Evolutionary conservation across 2,113 vertebrate species (phyloP).

Genomic region (Chitala chitala): DNA sequence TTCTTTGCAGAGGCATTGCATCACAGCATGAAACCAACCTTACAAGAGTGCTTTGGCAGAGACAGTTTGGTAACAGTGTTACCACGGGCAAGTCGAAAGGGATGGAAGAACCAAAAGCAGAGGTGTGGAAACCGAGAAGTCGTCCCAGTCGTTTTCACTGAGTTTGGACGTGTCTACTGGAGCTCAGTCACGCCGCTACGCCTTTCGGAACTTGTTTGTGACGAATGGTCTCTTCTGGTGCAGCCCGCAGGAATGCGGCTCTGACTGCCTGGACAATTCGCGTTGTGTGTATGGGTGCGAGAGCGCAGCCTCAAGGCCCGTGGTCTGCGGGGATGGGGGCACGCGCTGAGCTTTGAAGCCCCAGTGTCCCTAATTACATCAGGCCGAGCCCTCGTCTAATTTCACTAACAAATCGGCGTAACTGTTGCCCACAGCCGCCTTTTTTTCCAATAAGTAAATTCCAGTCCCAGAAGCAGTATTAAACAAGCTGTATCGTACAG

Average conservation of each 20-base stretch:
- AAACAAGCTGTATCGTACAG: no score
- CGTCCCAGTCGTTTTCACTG: no score
- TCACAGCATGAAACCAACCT: no score
- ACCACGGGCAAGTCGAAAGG: no score
- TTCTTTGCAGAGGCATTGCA: no score
- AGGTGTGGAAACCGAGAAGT: no score
- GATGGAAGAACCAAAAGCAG: no score
- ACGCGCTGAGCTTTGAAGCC: conserved; percentile 19
- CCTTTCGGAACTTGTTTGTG: not conserved
- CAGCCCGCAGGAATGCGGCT: not conserved
- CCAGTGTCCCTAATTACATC: conserved; percentile 22
- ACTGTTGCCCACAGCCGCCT: conserved; percentile 49
- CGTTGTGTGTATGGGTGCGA: no score
- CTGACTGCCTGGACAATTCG: conserved; percentile 4
- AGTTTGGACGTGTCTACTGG: not conserved
- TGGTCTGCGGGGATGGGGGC: not conserved
- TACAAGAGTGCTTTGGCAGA: no score
- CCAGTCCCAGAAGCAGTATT: no score
- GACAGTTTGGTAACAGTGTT: no score
- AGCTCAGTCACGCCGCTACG: not conserved
- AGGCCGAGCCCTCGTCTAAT: conserved; percentile 42
- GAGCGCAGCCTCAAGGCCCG: no score
- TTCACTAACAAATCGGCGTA: conserved; percentile 31
- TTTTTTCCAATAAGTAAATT: conserved; percentile 34
- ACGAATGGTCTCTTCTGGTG: not conserved